Evolutionary conservation across 2,113 vertebrate species (phyloP).

Genomic region (Podarcis cretensis): DNA sequence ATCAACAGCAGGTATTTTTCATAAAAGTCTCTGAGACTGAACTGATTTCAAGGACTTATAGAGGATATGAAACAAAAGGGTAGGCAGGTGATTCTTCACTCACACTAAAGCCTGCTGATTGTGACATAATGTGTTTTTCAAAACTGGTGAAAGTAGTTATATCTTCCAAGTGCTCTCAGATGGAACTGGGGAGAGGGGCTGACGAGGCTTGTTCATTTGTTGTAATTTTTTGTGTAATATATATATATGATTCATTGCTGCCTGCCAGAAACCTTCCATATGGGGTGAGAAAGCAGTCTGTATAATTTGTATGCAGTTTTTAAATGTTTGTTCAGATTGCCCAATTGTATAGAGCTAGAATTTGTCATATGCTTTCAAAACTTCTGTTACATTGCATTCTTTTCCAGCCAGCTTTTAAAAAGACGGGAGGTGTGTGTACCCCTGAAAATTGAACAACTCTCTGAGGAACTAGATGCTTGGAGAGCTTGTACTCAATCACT

Average conservation of each 20-base stretch:
- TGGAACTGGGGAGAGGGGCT: neutral
- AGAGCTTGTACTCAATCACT: conserved; percentile 80
- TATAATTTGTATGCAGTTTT: neutral
- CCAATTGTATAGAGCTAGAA: neutral
- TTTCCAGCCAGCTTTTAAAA: conserved; percentile 92
- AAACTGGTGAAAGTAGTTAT: neutral
- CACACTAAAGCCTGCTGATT: neutral
- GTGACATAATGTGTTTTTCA: neutral
- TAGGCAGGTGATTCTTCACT: neutral
- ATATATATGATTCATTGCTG: neutral
- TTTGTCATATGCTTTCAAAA: neutral
- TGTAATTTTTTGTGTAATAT: neutral
- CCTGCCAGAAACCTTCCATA: neutral
- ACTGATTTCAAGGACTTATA: neutral
- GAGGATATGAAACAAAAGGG: neutral
- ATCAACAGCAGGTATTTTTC: neutral
- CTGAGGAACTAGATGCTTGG: conserved; percentile 92
- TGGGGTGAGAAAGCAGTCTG: neutral
- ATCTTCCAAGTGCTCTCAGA: neutral
- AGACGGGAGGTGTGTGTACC: conserved; percentile 90
- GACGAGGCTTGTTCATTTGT: neutral
- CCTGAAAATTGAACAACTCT: conserved; percentile 90
- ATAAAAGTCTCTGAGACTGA: neutral
- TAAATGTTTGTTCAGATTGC: neutral
- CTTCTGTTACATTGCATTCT: conserved; percentile 36